These are phyloP conservation scores for Melipona beecheii DNA, from an alignment of 2,888 invertebrate genomes.

Conservation along the genomic window DNA sequence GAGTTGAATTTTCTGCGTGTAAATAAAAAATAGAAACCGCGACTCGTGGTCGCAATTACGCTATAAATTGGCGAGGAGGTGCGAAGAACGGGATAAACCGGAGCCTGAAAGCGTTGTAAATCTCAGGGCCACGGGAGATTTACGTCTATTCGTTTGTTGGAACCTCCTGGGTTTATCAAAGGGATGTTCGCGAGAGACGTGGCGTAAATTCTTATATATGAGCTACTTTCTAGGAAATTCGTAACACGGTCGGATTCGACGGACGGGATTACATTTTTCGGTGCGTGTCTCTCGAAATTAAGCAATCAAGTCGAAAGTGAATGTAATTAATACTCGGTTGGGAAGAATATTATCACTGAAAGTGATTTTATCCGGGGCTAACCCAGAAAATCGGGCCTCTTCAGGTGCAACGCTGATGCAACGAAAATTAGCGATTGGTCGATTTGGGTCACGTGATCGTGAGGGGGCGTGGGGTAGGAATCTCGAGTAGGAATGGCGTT, in stretches of 20 bases:
- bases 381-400: too few relatives aligned
- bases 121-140: slow-evolving; percentile 24
- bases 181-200: neutral
- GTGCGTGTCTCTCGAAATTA: too few relatives aligned
- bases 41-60: neutral
- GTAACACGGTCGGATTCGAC: neutral
- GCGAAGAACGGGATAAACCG: slow-evolving; percentile 3
- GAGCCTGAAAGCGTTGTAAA: slow-evolving; percentile 11
- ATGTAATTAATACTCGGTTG: too few relatives aligned
- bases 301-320: too few relatives aligned
- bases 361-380: too few relatives aligned
- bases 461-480: too few relatives aligned
- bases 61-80: slow-evolving; percentile 23
- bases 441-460: too few relatives aligned
- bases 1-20: neutral
- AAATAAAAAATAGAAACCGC: neutral
- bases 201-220: neutral
- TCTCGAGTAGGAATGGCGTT: too few relatives aligned
- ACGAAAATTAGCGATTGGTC: too few relatives aligned
- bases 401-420: too few relatives aligned
- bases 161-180: slow-evolving; percentile 32
- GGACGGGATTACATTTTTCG: too few relatives aligned
- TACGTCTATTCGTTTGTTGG: slow-evolving; percentile 19
- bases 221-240: neutral
- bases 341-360: too few relatives aligned